Percentiles rank a stretch among this genome's conserved stretches.
These are phyloP conservation scores for Harpegnathos saltator DNA, from an alignment of 1,140 invertebrate genomes.

Conservation along the genomic window DNA sequence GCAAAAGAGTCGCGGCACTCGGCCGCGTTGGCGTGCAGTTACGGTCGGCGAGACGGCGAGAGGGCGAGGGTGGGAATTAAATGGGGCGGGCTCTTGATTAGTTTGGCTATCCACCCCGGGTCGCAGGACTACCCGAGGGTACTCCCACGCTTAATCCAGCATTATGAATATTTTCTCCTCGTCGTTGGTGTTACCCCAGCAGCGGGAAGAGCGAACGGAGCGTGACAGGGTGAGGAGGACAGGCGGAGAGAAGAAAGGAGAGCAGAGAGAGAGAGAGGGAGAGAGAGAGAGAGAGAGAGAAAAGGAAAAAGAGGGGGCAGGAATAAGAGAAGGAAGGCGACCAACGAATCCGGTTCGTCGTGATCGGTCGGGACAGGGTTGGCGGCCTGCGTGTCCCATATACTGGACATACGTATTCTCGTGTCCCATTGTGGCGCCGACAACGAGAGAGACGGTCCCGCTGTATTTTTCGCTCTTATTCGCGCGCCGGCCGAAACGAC, in stretches of 20 bases:
- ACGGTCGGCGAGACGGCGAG: conserved; percentile 41
- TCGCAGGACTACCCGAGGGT: conserved; percentile 38
- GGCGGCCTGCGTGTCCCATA: conserved; percentile 37
- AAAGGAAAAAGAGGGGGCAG: neutral
- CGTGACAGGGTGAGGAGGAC: conserved; percentile 2
- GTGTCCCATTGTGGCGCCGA: conserved; percentile 43
- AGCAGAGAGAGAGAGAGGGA: neutral
- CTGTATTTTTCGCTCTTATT: conserved; percentile 52
- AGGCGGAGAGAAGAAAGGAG: neutral
- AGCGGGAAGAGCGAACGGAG: conserved; percentile 4
- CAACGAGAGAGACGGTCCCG: conserved; percentile 49
- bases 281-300: neutral
- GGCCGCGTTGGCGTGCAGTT: conserved; percentile 3
- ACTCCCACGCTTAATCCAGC: conserved; percentile 78
- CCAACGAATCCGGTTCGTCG: conserved; percentile 53
- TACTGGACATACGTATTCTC: conserved; percentile 14
- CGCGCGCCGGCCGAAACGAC: conserved; percentile 38
- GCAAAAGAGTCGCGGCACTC: conserved; percentile 47
- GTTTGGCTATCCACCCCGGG: conserved; percentile 74
- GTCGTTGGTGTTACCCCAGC: conserved; percentile 48
- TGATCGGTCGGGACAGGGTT: conserved; percentile 38
- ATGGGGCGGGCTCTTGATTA: conserved; percentile 79
- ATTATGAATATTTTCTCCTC: conserved; percentile 81
- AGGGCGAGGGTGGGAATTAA: conserved; percentile 75
- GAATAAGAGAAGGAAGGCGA: neutral